Conservation (phyloP, 2,888 invertebrate genomes). For the Epiblema foenella region DNA sequence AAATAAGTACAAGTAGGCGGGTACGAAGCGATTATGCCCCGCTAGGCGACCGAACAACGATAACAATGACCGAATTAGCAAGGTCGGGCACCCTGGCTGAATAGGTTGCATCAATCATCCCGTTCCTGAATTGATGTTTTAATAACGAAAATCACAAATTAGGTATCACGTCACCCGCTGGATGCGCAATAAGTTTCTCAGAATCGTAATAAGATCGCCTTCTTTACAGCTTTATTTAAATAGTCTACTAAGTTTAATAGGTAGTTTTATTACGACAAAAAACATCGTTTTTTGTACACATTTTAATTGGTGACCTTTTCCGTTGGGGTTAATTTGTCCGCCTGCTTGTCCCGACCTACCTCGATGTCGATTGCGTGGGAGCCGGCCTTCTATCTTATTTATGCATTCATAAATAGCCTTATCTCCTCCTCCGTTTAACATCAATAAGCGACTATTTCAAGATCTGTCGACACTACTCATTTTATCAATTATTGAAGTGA, state of each 20-base stretch:
- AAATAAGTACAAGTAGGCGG: constrained; percentile 20
- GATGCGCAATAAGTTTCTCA: constrained; percentile 42
- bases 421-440: constrained; percentile 62
- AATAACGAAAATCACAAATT: constrained; percentile 57
- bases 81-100: constrained; percentile 54
- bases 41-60: constrained; percentile 57
- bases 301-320: constrained; percentile 40
- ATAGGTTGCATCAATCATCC: constrained; percentile 60
- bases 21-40: constrained; percentile 54
- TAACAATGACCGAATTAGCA: constrained; percentile 60
- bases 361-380: constrained; percentile 69
- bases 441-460: constrained; percentile 59
- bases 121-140: constrained; percentile 56
- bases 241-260: constrained; percentile 38
- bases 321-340: constrained; percentile 39
- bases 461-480: constrained; percentile 47
- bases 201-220: constrained; percentile 34
- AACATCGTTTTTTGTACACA: constrained; percentile 21
- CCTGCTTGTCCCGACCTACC: constrained; percentile 75
- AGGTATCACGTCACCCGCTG: constrained; percentile 50
- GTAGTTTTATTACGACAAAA: constrained; percentile 21
- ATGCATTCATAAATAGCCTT: constrained; percentile 75
- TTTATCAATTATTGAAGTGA: constrained; percentile 30
- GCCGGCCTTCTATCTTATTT: constrained; percentile 72
- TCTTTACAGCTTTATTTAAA: constrained; percentile 33